phyloP scores from a whole-genome alignment of 2,113 vertebrate genomes.

The Periophthalmodon schlosseri region DNA sequence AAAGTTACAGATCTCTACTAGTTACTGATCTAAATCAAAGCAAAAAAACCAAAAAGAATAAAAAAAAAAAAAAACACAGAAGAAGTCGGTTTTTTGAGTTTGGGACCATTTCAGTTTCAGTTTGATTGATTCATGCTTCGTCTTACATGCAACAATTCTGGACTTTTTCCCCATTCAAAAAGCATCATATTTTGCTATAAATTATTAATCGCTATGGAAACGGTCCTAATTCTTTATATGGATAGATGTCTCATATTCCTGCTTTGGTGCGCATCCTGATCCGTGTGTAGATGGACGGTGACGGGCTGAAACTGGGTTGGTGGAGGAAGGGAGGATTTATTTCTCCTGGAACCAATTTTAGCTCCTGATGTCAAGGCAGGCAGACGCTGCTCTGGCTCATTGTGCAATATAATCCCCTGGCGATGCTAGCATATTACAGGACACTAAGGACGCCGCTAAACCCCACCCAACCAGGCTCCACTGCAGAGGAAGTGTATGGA shows the following conservation, averaged over 20 bases:
- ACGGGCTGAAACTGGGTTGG: conserved; percentile 18
- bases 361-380: conserved; percentile 74
- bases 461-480: conserved; percentile 38
- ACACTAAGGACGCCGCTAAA: conserved; percentile 71
- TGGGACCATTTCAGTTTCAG: no score
- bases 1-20: no score
- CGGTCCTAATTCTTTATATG: neutral
- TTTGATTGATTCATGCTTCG: no score
- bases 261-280: conserved; percentile 9
- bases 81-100: no score
- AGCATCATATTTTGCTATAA: no score
- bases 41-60: no score
- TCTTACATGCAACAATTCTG: no score
- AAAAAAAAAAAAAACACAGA: no score
- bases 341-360: conserved; percentile 77
- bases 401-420: conserved; percentile 75
- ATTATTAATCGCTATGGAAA: no score
- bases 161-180: no score
- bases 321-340: conserved; percentile 65
- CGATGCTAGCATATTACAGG: conserved; percentile 72
- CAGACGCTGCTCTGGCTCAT: conserved; percentile 71
- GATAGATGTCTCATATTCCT: neutral
- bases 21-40: no score
- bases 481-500: neutral
- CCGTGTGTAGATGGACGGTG: neutral